Evolutionary conservation across 1,140 invertebrate species (phyloP), one percentile per base, ranked within the genome.

Genomic region (Protaetia brevitarsis): DNA sequence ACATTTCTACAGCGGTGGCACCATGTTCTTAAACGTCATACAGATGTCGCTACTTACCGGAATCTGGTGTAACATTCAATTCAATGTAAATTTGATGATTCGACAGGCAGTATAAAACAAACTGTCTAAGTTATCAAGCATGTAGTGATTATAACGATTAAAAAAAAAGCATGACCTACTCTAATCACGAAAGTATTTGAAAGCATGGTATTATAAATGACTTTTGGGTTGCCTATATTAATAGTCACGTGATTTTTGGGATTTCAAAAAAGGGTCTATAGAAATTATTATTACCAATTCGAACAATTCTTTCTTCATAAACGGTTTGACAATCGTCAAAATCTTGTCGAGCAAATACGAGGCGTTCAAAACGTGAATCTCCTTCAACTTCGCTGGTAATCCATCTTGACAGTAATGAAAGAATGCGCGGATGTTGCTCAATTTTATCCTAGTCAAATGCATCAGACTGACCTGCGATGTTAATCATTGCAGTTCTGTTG

Each of bases 301-400:
- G 60, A 84, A 81, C 45, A 89, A 77, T 72, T 88, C 86, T 58
- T 79, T 82, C 51, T 87, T 86, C 81, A 89, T 85, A 69, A 88
- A 87, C 0, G 87, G 86, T 66, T 79, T 85, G 19, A 88, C 76
- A 10, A 89, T 75, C 16, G 82, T 69, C 59, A 89, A 69, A 34
- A 87, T 69, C 75, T 86, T 88, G 71, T 88, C 85, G 31, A 88
- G 79, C 21, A 88, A 83, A 51, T 85, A 85, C 11, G 83, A 82
- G 0, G 83, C 82, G 75, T 89, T 89, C 30, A 89, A 71, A 0
- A 89, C 80, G 70, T 89, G 85, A 11, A 89, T 85, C 1, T 74
- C 80, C 70, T 83, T 83, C 72, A 89, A 81, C 45, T 85, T 79
- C 0, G 86, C 76, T 2, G 88, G 87, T 73, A 87, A 76, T n/a